Base-by-base conservation (phyloP, 2,888 invertebrate genomes). In the Melanargia galathea region DNA sequence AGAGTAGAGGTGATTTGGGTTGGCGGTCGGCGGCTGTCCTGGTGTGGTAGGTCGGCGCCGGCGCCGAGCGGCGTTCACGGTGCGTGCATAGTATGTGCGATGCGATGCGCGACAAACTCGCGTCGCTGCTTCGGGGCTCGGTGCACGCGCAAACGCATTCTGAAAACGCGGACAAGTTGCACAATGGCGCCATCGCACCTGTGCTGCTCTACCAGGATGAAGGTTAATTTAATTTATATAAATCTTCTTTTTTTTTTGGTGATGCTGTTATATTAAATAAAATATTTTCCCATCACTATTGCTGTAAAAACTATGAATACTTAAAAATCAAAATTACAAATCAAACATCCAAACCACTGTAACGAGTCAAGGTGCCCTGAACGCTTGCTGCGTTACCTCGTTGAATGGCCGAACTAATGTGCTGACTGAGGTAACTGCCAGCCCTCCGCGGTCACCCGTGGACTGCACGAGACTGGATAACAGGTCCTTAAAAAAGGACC, bases 61-160 rank as follows among this genome's bases (percentile, higher is more conserved):
- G 82, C 85, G 83, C 82, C 81, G 79, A 76, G 74, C 74, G 71
- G 70, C 71, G 71, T 71, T 67, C 71, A 63, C 65, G 70, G 70
- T 72, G 74, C 66, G 78, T 67, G 71, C 79, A 83, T 80, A n/a
- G n/a, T n/a, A 83, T 83, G 84, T 83, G 86, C 85, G 85, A 88
- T 89, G 90, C 82, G 84, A 90, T 91, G 91, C 91, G 87, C 69
- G 90, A 89, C 70, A 88, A 86, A 83, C 81, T 90, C 70, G 77
- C 87, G 72, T 81, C 84, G 70, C 77, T 89, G 71, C 75, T 90
- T 74, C 86, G 86, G 62, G 82, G 78, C 78, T 77, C 87, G 22
- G 84, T 82, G 77, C 80, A 80, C 71, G 79, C 85, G 69, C 78
- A 82, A 54, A 75, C 80, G 74, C 80, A 78, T 67, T 67, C 72